phyloP scores from a whole-genome alignment of 2,113 vertebrate species.

The Alethe castanea region DNA sequence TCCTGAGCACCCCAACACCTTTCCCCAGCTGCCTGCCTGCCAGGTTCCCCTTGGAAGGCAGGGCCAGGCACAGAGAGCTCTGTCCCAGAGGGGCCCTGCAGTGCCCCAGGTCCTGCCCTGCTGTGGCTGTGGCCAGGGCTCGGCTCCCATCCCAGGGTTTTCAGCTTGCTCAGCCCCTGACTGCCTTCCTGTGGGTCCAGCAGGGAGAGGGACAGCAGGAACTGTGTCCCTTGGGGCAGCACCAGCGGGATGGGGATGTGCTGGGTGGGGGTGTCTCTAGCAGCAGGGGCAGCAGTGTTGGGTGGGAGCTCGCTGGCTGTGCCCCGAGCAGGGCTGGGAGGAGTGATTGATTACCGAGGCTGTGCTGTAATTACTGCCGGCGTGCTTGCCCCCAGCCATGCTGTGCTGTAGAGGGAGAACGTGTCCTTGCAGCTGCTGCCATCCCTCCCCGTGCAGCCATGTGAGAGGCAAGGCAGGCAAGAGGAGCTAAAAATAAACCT shows the following conservation, averaged over 20 bases:
- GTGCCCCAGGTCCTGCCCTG: background rate
- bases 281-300: rapidly evolving
- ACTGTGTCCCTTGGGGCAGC: rapidly evolving
- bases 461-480: background rate
- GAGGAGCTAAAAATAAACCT: slow-evolving; percentile 35
- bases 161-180: background rate
- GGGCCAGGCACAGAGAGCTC: background rate
- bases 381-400: rapidly evolving
- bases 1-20: background rate
- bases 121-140: background rate
- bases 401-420: background rate
- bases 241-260: rapidly evolving
- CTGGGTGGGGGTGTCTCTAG: background rate
- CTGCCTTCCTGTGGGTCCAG: background rate
- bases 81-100: background rate
- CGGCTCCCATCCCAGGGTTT: background rate
- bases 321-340: background rate
- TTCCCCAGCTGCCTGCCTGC: background rate
- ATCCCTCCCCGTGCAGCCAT: background rate
- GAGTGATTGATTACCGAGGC: background rate
- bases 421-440: background rate
- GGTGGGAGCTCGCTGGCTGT: background rate
- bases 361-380: background rate
- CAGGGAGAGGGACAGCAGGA: background rate
- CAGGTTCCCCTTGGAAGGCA: background rate